These are phyloP conservation scores for Margaritifera margaritifera DNA, from an alignment of 2,888 invertebrate genomes.

Conservation along the genomic window DNA sequence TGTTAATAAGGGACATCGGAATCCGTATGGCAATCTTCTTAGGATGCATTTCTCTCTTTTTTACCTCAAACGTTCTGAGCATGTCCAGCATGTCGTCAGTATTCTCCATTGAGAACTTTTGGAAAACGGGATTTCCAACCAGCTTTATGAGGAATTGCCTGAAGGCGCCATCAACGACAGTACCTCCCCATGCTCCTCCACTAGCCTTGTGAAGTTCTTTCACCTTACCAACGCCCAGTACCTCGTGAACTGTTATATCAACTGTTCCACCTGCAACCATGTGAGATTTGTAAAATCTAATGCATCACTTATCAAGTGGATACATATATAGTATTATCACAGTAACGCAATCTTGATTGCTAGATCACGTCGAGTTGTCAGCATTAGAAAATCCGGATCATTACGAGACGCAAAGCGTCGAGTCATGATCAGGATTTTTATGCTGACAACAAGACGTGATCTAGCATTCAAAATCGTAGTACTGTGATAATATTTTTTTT, in stretches of 20 bases:
- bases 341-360: no score
- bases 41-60: constrained; percentile 7
- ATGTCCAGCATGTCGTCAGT: constrained; percentile 7
- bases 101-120: constrained; percentile 7
- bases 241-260: constrained; percentile 76
- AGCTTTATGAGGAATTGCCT: constrained; percentile 6
- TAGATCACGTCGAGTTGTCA: no score
- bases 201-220: constrained; percentile 76
- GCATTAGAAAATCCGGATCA: no score
- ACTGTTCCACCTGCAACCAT: constrained; percentile 74
- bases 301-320: no score
- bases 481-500: no score
- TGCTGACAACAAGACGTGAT: no score
- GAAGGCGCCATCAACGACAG: constrained; percentile 16
- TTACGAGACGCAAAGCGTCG: no score
- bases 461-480: no score
- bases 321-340: no score
- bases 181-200: constrained; percentile 71
- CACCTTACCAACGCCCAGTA: constrained; percentile 68
- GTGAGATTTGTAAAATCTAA: no score
- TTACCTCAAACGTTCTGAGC: constrained; percentile 11
- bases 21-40: not conserved
- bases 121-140: not conserved
- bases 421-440: no score
- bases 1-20: not conserved